Base-by-base conservation (phyloP, 2,113 vertebrate genomes). In the Gila orcuttii region DNA sequence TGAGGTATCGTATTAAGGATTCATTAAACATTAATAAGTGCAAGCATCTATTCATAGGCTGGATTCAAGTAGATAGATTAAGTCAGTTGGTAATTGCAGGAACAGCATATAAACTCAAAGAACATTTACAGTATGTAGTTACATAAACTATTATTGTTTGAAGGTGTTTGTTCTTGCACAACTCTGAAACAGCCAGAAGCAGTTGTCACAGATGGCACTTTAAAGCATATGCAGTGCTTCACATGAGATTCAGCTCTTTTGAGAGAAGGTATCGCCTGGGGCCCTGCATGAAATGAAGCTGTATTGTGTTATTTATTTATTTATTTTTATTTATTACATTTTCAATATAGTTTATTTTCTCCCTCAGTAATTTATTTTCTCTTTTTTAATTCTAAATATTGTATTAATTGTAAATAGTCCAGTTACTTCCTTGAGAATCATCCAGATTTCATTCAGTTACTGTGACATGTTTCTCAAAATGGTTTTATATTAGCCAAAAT, bases 151-250 rank as follows among this genome's bases (percentile, higher is more conserved):
- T 52, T 80, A 47, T 31, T 68, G 79, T 71, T 69, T 83, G 66
- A 71, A 83, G 47, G 64, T 83, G 64, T 71, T 83, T 83, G 81
- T 83, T 69, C 47, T 69, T 36, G 28, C 62, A 55, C 64, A 55
- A 28, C 13, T 73, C 31, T 39, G 28, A 28, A 83, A 73, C 66
- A 57, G 28, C 82, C 82, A 57, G 47, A 21, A 73, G 82, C 82
- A 25, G 50, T 68, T 59, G 31, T 57, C 33, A 73, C 82, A 83
- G 66, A 82, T 83, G 82, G 82, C 66, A 83, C 81, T 71, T 83
- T 57, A 82, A 55, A 83, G 81, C 66, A 73, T 73, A 68, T 25
- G 50, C 68, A 73, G 21, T 33, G 59, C 66, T 15, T 42, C 82
- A 83, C 64, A 36, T 5, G 31, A 33, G 64, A 69, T 57, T 83